Evolutionary conservation across 2,888 invertebrate species (phyloP), one percentile per base, ranked within the genome.

Genomic region (Epiblema foenella): DNA sequence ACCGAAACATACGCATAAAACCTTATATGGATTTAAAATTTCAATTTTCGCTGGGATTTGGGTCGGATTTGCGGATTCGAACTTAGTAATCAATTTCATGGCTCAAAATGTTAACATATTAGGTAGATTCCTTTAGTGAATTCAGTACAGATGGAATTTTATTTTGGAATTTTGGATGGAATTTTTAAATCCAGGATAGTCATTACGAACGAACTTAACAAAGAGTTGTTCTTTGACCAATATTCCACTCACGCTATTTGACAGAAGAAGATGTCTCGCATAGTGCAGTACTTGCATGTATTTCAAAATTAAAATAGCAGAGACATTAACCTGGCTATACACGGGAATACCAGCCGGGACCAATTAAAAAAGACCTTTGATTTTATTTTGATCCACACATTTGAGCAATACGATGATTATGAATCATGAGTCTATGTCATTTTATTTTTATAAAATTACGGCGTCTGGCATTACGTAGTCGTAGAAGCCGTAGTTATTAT

Each of bases 1-100:
- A 63, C 52, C 39, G 64, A 37, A 64, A 64, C 64, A 54, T 64
- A 63, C 63, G 63, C 64, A 64, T 64, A 64, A 54, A 52, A 64
- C 39, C 52, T 64, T 52, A 52, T 64, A 64, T 39, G 64, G 64
- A 39, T 64, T 64, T 54, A 64, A 54, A 54, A 54, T 54, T 39
- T 64, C 64, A 64, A 64, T 64, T 63, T 64, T 64, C 37, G 20
- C 54, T n/a, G 20, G n/a, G 37, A 0, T 54, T 39, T 20, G 2
- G 33, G 24, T 64, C 24, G 64, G 64, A 64, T 39, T 54, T 54
- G 64, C 39, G 54, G 64, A 0, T 39, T n/a, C 20, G 39, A 39
- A 39, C 64, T 64, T 54, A 64, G 64, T 64, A 39, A 64, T 54
- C 64, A 64, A 64, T 64, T 64, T 64, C 54, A 54, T 39, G 39